Conservation (phyloP, 2,113 vertebrate species). For the Microcebus ravelobensis region DNA sequence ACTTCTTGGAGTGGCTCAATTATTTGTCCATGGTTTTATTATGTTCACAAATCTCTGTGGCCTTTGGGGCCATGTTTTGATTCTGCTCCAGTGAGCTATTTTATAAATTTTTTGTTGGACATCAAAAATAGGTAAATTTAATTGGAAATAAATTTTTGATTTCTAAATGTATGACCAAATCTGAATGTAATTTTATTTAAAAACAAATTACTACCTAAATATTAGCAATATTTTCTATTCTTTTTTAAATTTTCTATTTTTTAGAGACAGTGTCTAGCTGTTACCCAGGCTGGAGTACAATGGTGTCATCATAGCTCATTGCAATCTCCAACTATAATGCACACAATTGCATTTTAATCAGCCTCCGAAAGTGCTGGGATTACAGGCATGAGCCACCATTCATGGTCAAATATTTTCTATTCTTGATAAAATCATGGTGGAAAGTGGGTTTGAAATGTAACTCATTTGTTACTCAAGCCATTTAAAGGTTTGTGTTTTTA, state of each 20-base stretch:
- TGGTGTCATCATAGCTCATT: too few relatives aligned
- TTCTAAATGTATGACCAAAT: slow-evolving; percentile 12
- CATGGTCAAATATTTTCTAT: background rate
- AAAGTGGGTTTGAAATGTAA: background rate
- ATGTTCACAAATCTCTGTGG: slow-evolving; percentile 41
- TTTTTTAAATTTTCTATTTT: too few relatives aligned
- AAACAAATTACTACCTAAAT: background rate
- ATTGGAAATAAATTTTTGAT: slow-evolving; percentile 19
- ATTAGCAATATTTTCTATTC: background rate
- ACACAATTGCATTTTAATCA: too few relatives aligned
- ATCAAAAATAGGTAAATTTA: slow-evolving; percentile 28
- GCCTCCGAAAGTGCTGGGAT: too few relatives aligned
- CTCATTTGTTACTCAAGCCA: background rate
- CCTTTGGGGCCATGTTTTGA: slow-evolving; percentile 47
- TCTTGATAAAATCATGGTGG: background rate
- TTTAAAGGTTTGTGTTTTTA: background rate
- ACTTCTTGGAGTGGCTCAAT: slow-evolving; percentile 33
- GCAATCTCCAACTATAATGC: too few relatives aligned
- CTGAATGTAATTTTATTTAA: slow-evolving; percentile 5
- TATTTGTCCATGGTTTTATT: slow-evolving; percentile 49
- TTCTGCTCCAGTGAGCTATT: slow-evolving; percentile 58
- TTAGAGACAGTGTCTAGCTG: too few relatives aligned
- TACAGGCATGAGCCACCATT: too few relatives aligned
- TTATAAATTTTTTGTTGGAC: slow-evolving; percentile 12
- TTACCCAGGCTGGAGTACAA: too few relatives aligned